Evolutionary conservation across 2,888 invertebrate species (phyloP), one percentile per base, ranked within the genome.

Genomic region (Callimorpha dominula): DNA sequence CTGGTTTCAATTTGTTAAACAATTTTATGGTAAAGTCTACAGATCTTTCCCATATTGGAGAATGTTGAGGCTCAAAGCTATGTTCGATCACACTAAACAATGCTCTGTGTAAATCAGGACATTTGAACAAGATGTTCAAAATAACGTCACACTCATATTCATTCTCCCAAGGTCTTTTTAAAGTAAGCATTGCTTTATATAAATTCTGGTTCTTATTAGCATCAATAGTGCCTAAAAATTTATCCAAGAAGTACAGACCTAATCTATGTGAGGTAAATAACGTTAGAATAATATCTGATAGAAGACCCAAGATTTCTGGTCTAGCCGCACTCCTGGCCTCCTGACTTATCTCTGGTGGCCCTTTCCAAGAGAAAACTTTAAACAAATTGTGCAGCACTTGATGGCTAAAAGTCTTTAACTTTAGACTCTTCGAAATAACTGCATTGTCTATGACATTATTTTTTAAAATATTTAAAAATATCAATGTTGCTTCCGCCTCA

Each of bases 171-270:
- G 98, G 97, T 50, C 96, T 93, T 79, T 97, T 96, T 31, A 98
- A 89, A 57, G 96, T 96, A 40, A 97, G 96, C 64, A 98, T 86
- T 46, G 97, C 96, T 81, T 97, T 96, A 81, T 96, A 96, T 70
- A 97, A 92, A 73, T 97, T 94, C 76, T 96, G 96, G 89, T 97
- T 97, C 81, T 96, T 96, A 79, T 95, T 96, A 2, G 93, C 91
- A 80, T 96, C 96, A n/a, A 96, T 93, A 62, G 96, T 95, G 50
- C 97, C 97, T 49, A 97, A 89, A 5, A 96, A 93, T 81, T 96
- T 96, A 84, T 98, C 98, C 80, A 96, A 95, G 87, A 98, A 98
- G 81, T 97, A 97, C 15, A 99, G 96, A 11, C 98, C 98, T 85
- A 97, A 90, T 88, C 97, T 97, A 81, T 97, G 96, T 0, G 98